Conservation (phyloP, 2,888 invertebrate genomes). For the Gryllus longicercus region DNA sequence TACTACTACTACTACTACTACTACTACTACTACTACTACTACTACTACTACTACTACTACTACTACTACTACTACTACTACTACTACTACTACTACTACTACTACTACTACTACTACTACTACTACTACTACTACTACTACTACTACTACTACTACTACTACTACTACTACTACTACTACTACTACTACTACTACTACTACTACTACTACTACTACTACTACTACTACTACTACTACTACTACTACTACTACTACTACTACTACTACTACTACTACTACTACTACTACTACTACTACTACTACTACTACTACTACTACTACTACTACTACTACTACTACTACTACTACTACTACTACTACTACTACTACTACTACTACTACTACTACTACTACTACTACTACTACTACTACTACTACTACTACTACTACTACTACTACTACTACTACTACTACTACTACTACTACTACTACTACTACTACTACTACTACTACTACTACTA, state of each 20-base stretch:
- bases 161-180: not conserved
- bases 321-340: not conserved
- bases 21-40: not conserved
- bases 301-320: not conserved
- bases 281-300: not conserved
- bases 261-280: not conserved
- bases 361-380: not conserved
- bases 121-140: not conserved
- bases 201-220: not conserved
- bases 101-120: not conserved
- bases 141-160: not conserved
- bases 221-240: not conserved
- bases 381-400: not conserved
- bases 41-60: not conserved
- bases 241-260: not conserved
- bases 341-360: not conserved
- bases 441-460: not conserved
- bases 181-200: not conserved
- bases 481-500: not conserved
- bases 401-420: conserved; percentile 17
- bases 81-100: not conserved
- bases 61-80: conserved; percentile 17
- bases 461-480: not conserved
- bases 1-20: not conserved
- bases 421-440: not conserved